Percentiles rank a stretch among this genome's conserved stretches.
Conservation (phyloP, 2,888 invertebrate genomes). For the Heliconius ismenius region DNA sequence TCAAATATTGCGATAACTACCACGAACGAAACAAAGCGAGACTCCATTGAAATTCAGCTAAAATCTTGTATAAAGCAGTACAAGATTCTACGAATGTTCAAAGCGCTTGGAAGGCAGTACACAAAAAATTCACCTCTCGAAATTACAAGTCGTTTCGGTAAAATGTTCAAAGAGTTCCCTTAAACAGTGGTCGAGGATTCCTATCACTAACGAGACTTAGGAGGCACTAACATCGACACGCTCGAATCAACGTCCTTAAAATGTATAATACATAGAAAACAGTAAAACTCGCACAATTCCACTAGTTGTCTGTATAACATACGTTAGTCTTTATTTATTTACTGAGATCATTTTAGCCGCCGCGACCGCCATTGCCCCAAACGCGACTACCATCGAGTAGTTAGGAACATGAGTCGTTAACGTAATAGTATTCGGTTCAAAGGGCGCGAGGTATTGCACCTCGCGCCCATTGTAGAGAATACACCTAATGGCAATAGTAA, state of each 20-base stretch:
- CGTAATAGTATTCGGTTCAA: slow-evolving; percentile 37
- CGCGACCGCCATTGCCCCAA: slow-evolving; percentile 52
- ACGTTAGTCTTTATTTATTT: slow-evolving; percentile 72
- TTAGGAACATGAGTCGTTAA: slow-evolving; percentile 51
- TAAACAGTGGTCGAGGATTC: slow-evolving; percentile 66
- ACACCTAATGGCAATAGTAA: slow-evolving; percentile 31
- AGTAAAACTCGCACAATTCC: slow-evolving; percentile 78
- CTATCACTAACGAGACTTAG: slow-evolving; percentile 71
- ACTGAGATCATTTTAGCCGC: slow-evolving; percentile 78
- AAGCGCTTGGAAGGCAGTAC: slow-evolving; percentile 26
- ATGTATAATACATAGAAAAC: slow-evolving; percentile 78
- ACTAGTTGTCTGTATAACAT: slow-evolving; percentile 73
- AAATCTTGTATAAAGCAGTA: slow-evolving; percentile 56
- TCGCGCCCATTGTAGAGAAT: slow-evolving; percentile 44
- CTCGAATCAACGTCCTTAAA: slow-evolving; percentile 62
- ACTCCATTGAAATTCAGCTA: slow-evolving; percentile 54
- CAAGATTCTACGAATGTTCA: slow-evolving; percentile 63
- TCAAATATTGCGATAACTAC: slow-evolving; percentile 3
- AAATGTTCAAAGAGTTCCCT: slow-evolving; percentile 68
- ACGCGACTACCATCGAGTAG: slow-evolving; percentile 39
- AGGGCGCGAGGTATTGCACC: slow-evolving; percentile 33
- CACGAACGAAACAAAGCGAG: slow-evolving; percentile 13
- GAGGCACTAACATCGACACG: slow-evolving; percentile 78
- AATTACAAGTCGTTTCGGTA: slow-evolving; percentile 71
- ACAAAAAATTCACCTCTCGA: slow-evolving; percentile 63